Conservation (phyloP, 2,113 vertebrate species). For the Setophaga petechia region DNA sequence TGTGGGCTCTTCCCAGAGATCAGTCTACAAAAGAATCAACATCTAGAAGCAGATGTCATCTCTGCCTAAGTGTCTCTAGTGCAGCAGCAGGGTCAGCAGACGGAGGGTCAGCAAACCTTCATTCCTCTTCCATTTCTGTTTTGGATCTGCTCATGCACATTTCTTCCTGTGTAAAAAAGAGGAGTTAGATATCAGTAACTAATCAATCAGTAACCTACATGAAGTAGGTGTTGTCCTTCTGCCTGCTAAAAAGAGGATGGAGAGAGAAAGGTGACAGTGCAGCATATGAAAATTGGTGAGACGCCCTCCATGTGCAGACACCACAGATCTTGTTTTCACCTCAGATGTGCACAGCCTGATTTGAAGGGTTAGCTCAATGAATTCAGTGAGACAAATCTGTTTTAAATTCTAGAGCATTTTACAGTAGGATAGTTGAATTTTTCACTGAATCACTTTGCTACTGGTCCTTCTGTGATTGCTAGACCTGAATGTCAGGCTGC, state of each 20-base stretch:
- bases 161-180: neutral
- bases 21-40: neutral
- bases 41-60: neutral
- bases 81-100: neutral
- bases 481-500: neutral
- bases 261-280: neutral
- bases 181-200: neutral
- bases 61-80: neutral
- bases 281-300: neutral
- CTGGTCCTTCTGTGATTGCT: neutral
- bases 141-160: neutral
- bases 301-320: neutral
- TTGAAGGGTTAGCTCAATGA: slow-evolving; percentile 12
- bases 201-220: neutral
- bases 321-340: neutral
- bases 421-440: neutral
- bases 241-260: neutral
- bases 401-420: slow-evolving; percentile 6
- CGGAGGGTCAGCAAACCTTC: neutral
- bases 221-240: neutral
- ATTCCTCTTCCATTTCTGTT: neutral
- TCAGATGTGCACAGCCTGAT: neutral
- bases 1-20: neutral
- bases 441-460: neutral
- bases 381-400: neutral